phyloP scores from a whole-genome alignment of 92 coral and sea anemone species.

The Palythoa grandis region DNA sequence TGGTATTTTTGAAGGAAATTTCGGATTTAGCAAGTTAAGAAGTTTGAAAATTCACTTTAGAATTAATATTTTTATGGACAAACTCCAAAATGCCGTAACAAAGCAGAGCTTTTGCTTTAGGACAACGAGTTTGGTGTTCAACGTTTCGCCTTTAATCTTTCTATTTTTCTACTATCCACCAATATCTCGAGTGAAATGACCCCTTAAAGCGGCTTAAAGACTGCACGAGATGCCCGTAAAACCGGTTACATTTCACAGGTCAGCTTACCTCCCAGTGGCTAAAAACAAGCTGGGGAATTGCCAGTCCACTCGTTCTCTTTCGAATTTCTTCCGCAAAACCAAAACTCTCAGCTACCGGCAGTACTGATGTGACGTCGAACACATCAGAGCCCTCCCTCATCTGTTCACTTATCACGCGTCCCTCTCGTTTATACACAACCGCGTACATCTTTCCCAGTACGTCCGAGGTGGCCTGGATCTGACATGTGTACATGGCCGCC shows the following conservation, averaged over 20 bases:
- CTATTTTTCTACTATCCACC: too few species aligned
- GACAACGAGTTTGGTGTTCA: too few species aligned
- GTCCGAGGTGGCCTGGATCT: slow-evolving; percentile 96
- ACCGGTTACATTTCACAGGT: neutral
- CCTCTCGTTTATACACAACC: slow-evolving; percentile 92
- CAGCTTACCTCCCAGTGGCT: slow-evolving; percentile 97
- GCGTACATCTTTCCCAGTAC: slow-evolving; percentile 98
- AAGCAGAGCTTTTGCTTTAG: too few species aligned
- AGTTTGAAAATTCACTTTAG: too few species aligned
- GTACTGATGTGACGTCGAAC: slow-evolving; percentile 95
- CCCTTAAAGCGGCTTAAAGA: too few species aligned
- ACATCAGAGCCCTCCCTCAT: slow-evolving; percentile 98
- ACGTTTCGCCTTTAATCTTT: too few species aligned
- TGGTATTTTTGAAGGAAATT: too few species aligned
- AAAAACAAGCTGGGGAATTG: slow-evolving; percentile 92
- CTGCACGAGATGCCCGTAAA: too few species aligned
- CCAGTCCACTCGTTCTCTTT: slow-evolving; percentile 94
- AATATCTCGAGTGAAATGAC: too few species aligned
- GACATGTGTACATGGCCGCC: slow-evolving; percentile 99
- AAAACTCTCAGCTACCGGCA: slow-evolving; percentile 98
- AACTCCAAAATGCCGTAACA: too few species aligned
- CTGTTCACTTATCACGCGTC: slow-evolving; percentile 91
- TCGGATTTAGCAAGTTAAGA: too few species aligned
- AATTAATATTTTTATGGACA: too few species aligned
- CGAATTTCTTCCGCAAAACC: slow-evolving; percentile 98